A percentile compares a stretch with the other conserved stretches of the same genome.
phyloP scores from a whole-genome alignment of 2,113 vertebrate genomes.

The Ammodytes marinus region DNA sequence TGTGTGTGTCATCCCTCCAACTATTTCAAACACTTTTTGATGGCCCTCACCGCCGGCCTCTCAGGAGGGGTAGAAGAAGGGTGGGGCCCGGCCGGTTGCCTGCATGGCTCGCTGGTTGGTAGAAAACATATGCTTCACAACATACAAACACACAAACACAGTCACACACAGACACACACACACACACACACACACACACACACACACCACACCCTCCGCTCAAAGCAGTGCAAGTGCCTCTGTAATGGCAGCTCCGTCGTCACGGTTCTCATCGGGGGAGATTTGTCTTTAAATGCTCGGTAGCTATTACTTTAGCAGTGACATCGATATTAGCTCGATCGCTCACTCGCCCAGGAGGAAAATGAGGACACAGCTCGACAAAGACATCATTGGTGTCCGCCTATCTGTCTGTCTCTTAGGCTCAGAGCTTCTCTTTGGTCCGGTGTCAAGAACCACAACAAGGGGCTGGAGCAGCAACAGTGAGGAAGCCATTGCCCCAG shows the following conservation, averaged over 20 bases:
- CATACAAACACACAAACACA: background rate
- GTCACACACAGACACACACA: too few species aligned
- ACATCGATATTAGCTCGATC: slow-evolving; percentile 14
- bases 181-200: too few species aligned
- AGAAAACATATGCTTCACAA: slow-evolving; percentile 43
- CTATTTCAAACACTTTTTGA: slow-evolving; percentile 71
- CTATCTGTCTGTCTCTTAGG: slow-evolving; percentile 10
- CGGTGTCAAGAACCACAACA: slow-evolving; percentile 64
- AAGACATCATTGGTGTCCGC: background rate
- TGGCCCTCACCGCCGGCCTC: slow-evolving; percentile 63
- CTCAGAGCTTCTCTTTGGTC: slow-evolving; percentile 40
- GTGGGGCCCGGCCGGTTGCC: slow-evolving; percentile 43
- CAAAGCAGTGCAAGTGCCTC: background rate
- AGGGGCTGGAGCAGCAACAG: slow-evolving; percentile 27
- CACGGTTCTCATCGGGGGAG: slow-evolving; percentile 46
- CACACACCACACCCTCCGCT: slow-evolving; percentile 39
- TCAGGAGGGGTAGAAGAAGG: slow-evolving; percentile 44
- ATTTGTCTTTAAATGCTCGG: slow-evolving; percentile 30
- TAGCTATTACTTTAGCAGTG: slow-evolving; percentile 30
- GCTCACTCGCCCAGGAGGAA: background rate
- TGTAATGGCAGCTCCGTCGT: slow-evolving; percentile 18
- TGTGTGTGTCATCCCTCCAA: slow-evolving; percentile 69
- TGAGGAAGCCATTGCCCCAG: slow-evolving; percentile 9
- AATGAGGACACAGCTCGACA: background rate
- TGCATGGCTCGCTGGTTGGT: slow-evolving; percentile 46